Conservation (phyloP, 2,888 invertebrate species). For the Callosobruchus maculatus region DNA sequence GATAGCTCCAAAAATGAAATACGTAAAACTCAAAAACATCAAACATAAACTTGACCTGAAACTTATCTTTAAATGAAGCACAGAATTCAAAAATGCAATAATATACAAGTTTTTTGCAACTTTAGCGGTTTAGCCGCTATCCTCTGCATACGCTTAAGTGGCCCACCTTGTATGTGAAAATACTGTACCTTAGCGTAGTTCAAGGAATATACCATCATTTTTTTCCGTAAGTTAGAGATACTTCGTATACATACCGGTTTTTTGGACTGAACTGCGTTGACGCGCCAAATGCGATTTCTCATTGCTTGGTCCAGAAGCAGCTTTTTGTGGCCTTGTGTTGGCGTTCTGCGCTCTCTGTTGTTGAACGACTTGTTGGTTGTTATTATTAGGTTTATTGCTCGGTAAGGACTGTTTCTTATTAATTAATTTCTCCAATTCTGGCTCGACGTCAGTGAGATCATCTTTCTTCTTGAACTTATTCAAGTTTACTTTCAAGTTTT, state of each 20-base stretch:
- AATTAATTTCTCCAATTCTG: slow-evolving; percentile 18
- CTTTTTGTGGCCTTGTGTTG: not conserved
- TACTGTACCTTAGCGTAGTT: too few species aligned
- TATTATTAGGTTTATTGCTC: not conserved
- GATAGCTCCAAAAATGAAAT: too few species aligned
- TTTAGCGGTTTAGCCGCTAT: too few species aligned
- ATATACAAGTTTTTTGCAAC: too few species aligned
- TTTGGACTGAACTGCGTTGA: not conserved
- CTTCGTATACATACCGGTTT: not conserved
- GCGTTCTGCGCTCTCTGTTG: not conserved
- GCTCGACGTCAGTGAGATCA: slow-evolving; percentile 20
- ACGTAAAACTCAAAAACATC: too few species aligned
- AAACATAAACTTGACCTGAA: too few species aligned
- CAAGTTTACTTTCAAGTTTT: slow-evolving; percentile 9
- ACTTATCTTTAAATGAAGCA: too few species aligned
- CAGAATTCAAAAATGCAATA: too few species aligned
- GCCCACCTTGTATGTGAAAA: too few species aligned
- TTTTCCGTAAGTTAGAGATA: too few species aligned
- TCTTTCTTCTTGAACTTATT: slow-evolving; percentile 11
- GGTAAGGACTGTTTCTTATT: not conserved
- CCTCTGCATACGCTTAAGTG: too few species aligned
- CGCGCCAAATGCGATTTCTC: not conserved
- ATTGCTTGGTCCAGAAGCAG: not conserved
- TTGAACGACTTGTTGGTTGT: not conserved
- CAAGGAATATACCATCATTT: too few species aligned